These are phyloP conservation scores for Diplazon laetatorius DNA, from an alignment of 2,888 invertebrate species.

Conservation along the genomic window DNA sequence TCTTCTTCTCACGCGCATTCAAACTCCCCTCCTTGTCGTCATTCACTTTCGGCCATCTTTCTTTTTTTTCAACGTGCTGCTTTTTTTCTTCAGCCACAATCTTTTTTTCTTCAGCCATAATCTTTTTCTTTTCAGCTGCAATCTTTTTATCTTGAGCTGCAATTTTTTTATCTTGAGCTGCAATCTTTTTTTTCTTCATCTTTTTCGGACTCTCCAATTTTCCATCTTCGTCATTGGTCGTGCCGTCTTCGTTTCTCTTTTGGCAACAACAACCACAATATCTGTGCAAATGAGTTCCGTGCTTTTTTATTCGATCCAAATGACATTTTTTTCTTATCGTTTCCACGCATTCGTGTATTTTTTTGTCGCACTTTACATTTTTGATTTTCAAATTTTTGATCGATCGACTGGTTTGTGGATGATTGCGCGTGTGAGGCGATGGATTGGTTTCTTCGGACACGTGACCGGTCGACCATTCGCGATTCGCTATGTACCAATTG, in stretches of 20 bases:
- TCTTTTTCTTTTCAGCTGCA: neutral
- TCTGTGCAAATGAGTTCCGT: slow-evolving; percentile 8
- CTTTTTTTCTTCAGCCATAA: slow-evolving; percentile 10
- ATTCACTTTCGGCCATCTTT: neutral
- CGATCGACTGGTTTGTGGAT: neutral
- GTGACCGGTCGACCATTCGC: slow-evolving; percentile 30
- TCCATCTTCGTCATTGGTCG: neutral
- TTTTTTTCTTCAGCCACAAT: neutral
- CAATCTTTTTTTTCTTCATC: neutral
- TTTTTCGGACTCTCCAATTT: neutral
- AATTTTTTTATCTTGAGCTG: neutral
- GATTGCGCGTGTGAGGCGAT: slow-evolving; percentile 5
- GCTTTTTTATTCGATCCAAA: neutral
- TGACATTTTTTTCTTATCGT: slow-evolving; percentile 33
- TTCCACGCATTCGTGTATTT: slow-evolving; percentile 21
- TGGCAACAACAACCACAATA: slow-evolving; percentile 20
- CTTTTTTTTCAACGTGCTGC: neutral
- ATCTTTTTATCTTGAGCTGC: neutral
- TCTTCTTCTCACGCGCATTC: slow-evolving; percentile 9
- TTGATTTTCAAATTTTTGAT: slow-evolving; percentile 4
- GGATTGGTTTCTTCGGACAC: slow-evolving; percentile 23
- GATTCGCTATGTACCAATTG: slow-evolving; percentile 48
- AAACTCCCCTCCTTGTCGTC: slow-evolving; percentile 3
- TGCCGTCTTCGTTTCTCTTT: slow-evolving; percentile 12
- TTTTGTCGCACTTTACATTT: neutral